Evolutionary conservation across 2,797 vertebrate species (phyloP).

Genomic region (Anguilla megastoma): DNA sequence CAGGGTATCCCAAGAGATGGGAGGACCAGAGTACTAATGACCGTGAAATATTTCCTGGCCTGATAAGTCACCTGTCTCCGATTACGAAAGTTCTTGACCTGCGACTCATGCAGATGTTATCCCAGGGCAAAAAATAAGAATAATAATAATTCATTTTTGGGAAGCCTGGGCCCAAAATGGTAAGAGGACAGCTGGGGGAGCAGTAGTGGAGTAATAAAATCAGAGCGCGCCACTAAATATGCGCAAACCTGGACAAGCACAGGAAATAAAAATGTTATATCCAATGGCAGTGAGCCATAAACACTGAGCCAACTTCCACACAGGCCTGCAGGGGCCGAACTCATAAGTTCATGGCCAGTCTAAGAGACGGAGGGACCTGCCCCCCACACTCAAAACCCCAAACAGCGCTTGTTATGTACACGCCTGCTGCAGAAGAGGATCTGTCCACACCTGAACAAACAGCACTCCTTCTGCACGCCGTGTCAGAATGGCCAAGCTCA

Average conservation of each 20-base stretch:
- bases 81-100: conserved; percentile 1
- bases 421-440: background rate
- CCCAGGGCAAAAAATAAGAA: background rate
- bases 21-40: conserved; percentile 2
- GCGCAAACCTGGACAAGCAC: background rate
- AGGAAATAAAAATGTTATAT: conserved; percentile 16
- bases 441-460: conserved; percentile 17
- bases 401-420: background rate
- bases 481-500: background rate
- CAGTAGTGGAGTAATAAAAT: background rate
- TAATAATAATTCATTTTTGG: background rate
- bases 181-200: background rate
- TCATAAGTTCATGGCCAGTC: background rate
- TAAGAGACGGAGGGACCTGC: background rate
- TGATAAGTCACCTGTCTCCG: background rate
- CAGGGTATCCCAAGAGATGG: background rate
- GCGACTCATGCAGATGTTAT: background rate
- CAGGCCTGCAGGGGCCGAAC: background rate
- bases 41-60: conserved; percentile 1
- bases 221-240: background rate
- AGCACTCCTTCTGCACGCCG: background rate
- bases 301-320: background rate
- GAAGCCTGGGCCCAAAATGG: background rate
- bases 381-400: too few species aligned
- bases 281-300: background rate